Base-by-base conservation (phyloP, 2,888 invertebrate species). In the Agrotis puta region DNA sequence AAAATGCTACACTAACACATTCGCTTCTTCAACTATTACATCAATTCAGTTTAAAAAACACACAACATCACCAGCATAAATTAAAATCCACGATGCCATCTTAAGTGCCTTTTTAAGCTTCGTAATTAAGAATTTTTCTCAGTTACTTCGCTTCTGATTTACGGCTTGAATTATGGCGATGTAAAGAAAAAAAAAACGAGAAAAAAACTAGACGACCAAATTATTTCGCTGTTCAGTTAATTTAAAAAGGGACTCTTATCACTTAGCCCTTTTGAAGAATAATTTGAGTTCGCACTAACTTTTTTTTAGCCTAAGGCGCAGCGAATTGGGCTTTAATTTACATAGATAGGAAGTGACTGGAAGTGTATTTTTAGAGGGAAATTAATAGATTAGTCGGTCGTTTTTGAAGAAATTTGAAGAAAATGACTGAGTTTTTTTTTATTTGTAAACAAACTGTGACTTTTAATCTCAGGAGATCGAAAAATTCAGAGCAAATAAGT, bases 61-160 rank as follows among this genome's bases (percentile, higher is more conserved):
- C 77, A 53, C 51, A 65, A 57, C 77, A 77, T 69, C 50, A 54
- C 58, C 45, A 82, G 86, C 85, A 89, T 87, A 90, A 90, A 91
- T 90, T 88, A 90, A 91, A 91, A 88, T 88, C 85, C 81, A 68
- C 84, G 79, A 84, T 82, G 83, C 81, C 74, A n/a, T 78, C 69
- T 84, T 85, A 85, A 91, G 88, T 88, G 86, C 87, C 86, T 84
- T 88, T 88, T 91, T 88, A 89, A 91, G 89, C 86, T 84, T 62
- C 79, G 90, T 91, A 93, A 94, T 94, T 94, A 94, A 92, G 92
- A 92, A 93, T 92, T 91, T 92, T 89, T 89, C 88, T 88, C 88
- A 89, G 88, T 90, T 90, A 91, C 90, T 89, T 88, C 87, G 87
- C 79, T 83, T 85, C 89, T 92, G 93, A 93, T 93, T 93, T 92